phyloP scores from a whole-genome alignment of 2,888 invertebrate genomes.

The Erebia ligea region DNA sequence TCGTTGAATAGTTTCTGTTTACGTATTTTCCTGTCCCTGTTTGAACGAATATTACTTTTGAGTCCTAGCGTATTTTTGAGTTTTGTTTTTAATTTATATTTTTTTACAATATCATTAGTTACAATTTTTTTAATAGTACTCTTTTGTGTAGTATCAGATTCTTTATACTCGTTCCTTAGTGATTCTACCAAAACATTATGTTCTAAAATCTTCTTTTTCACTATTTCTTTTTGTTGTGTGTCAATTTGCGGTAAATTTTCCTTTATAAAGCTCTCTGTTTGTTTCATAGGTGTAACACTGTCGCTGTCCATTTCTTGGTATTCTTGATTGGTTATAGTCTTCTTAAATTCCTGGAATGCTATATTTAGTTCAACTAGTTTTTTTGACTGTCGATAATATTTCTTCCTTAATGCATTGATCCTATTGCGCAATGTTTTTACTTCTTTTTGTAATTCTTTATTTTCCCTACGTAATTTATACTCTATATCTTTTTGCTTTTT shows the following conservation, averaged over 20 bases:
- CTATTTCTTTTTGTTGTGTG: slow-evolving; percentile 8
- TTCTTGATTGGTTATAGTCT: slow-evolving; percentile 4
- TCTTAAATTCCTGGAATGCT: too few species aligned
- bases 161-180: slow-evolving; percentile 9
- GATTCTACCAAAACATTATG: slow-evolving; percentile 8
- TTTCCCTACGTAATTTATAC: too few species aligned
- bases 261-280: slow-evolving; percentile 6
- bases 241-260: slow-evolving; percentile 8
- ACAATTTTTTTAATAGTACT: slow-evolving; percentile 7
- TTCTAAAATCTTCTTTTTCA: slow-evolving; percentile 12
- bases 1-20: neutral
- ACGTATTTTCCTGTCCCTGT: neutral
- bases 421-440: too few species aligned
- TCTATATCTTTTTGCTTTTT: too few species aligned
- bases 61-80: neutral
- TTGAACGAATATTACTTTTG: neutral
- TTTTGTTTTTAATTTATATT: too few species aligned
- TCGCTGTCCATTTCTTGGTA: neutral
- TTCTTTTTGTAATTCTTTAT: too few species aligned
- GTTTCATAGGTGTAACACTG: slow-evolving; percentile 7
- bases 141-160: neutral
- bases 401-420: too few species aligned
- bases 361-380: too few species aligned
- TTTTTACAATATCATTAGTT: neutral
- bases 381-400: too few species aligned